Evolutionary conservation across 1,140 invertebrate genomes (phyloP).

Genomic region (Microplitis demolitor): DNA sequence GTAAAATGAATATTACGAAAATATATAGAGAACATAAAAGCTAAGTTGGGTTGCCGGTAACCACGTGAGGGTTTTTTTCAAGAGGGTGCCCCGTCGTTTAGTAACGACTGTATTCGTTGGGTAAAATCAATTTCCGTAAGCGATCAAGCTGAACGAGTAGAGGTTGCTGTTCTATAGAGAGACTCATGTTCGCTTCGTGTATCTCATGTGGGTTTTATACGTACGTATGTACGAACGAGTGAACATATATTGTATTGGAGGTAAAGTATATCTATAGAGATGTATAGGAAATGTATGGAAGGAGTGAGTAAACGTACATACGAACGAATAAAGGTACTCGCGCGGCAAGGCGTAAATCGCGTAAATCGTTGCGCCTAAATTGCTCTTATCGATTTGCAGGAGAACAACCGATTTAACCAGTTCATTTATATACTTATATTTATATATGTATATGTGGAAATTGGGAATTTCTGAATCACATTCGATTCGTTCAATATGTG

Average conservation of each 20-base stretch:
- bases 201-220: neutral
- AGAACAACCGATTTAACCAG: conserved; percentile 2
- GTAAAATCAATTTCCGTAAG: conserved; percentile 12
- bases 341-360: conserved; percentile 6
- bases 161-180: too few relatives aligned
- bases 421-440: neutral
- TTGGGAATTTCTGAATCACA: conserved; percentile 6
- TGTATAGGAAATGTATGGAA: too few relatives aligned
- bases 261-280: too few relatives aligned
- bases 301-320: too few relatives aligned
- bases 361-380: conserved; percentile 15
- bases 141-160: conserved; percentile 4
- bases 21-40: too few relatives aligned
- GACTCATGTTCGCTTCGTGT: neutral
- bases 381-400: conserved; percentile 19
- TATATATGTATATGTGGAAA: neutral
- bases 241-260: too few relatives aligned
- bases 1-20: too few relatives aligned
- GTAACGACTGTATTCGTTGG: neutral
- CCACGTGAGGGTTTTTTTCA: neutral
- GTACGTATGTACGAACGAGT: too few relatives aligned
- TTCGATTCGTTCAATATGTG: neutral
- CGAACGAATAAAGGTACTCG: conserved; percentile 2
- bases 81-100: neutral
- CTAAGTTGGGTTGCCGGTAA: neutral